Conservation (phyloP, 2,113 vertebrate genomes). For the Lepisosteus oculatus region DNA sequence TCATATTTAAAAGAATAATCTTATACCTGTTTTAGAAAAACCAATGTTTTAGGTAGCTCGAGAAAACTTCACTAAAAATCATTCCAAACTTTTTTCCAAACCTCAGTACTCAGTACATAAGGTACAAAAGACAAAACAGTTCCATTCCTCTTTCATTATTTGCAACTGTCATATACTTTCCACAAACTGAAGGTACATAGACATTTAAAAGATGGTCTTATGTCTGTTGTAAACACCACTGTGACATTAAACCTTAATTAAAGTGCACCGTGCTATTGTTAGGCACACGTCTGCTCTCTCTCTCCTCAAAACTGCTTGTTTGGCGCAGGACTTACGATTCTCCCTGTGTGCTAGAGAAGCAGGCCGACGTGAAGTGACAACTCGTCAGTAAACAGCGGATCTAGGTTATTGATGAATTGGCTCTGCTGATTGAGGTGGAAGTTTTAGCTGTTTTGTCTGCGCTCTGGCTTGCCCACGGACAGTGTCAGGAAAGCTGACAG, state of each 20-base stretch:
- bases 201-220: too few species aligned
- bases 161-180: too few species aligned
- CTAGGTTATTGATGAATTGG: conserved; percentile 49
- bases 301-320: conserved; percentile 4
- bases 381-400: conserved; percentile 47
- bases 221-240: too few species aligned
- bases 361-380: conserved; percentile 55
- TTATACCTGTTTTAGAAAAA: too few species aligned
- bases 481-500: conserved; percentile 44
- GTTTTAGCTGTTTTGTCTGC: conserved; percentile 21
- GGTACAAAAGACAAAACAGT: too few species aligned
- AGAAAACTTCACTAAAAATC: too few species aligned
- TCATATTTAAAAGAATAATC: too few species aligned
- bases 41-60: too few species aligned
- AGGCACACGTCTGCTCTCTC: conserved; percentile 28
- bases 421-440: conserved; percentile 26
- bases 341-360: background rate
- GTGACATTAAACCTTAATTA: background rate
- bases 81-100: too few species aligned
- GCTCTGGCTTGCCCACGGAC: conserved; percentile 45
- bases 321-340: background rate
- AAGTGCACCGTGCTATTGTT: conserved; percentile 24
- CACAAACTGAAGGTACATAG: too few species aligned
- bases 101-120: too few species aligned
- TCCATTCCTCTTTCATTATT: too few species aligned